These are phyloP conservation scores for Hippoglossus stenolepis DNA, from an alignment of 2,113 vertebrate genomes.

Conservation along the genomic window DNA sequence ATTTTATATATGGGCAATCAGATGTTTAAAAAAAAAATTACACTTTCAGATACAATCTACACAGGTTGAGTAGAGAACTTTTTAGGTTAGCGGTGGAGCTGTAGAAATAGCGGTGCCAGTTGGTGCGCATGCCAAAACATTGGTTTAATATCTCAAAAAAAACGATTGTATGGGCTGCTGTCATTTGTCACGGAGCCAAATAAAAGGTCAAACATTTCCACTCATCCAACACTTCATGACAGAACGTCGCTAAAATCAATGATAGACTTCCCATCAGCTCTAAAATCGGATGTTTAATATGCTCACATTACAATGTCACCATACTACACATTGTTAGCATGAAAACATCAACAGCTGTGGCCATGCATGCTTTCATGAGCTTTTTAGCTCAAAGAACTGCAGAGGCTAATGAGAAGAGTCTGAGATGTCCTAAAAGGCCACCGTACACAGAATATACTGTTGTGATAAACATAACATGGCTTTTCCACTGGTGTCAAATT, in stretches of 20 bases:
- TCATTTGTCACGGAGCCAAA: neutral
- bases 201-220: neutral
- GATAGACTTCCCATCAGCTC: neutral
- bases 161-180: neutral
- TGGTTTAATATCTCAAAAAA: neutral
- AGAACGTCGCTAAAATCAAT: neutral
- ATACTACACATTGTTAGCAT: neutral
- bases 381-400: neutral
- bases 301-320: neutral
- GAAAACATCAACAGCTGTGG: neutral
- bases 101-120: neutral
- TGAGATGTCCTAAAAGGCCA: neutral
- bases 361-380: conserved; percentile 6
- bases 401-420: neutral
- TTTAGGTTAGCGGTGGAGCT: neutral
- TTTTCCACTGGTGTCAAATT: neutral
- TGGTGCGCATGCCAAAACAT: conserved; percentile 4
- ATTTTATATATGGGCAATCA: conserved; percentile 14
- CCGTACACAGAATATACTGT: neutral
- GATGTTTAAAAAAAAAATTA: conserved; percentile 3
- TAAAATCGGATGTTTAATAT: conserved; percentile 1
- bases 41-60: conserved; percentile 25
- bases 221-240: neutral
- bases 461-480: conserved; percentile 1
- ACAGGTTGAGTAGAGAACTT: neutral